Evolutionary conservation across 1,140 invertebrate species (phyloP).

Genomic region (Lasioglossum albipes): DNA sequence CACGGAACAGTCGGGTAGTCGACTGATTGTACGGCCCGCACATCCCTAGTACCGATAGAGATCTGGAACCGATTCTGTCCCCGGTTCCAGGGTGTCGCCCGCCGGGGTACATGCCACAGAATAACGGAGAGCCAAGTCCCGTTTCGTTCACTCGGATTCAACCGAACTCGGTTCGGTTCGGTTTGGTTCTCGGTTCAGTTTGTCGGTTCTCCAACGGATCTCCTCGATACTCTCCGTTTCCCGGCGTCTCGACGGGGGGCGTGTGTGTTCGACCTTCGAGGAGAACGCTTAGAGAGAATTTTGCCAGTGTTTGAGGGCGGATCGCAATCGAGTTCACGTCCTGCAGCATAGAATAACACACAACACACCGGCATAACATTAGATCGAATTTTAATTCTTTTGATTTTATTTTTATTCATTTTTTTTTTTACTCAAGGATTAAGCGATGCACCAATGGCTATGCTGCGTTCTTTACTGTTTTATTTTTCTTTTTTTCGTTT

Average conservation of each 20-base stretch:
- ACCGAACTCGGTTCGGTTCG: no score
- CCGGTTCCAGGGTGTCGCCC: slow-evolving; percentile 37
- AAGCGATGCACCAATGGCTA: slow-evolving; percentile 80
- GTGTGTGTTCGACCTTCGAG: neutral
- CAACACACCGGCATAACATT: slow-evolving; percentile 68
- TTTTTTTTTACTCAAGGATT: slow-evolving; percentile 34
- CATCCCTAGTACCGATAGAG: neutral
- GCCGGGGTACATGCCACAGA: slow-evolving; percentile 72
- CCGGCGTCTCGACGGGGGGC: slow-evolving; percentile 33
- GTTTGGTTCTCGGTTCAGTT: neutral
- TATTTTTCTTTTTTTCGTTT: no score
- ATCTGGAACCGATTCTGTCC: slow-evolving; percentile 33
- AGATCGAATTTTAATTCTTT: slow-evolving; percentile 50
- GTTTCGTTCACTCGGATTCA: neutral
- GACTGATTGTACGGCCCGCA: no score
- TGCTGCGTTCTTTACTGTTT: slow-evolving; percentile 50
- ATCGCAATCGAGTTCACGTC: slow-evolving; percentile 74
- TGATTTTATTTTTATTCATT: no score
- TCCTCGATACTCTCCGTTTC: slow-evolving; percentile 55
- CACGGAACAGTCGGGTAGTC: no score
- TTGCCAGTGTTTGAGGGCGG: slow-evolving; percentile 37
- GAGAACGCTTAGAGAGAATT: slow-evolving; percentile 38
- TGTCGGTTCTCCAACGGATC: slow-evolving; percentile 43
- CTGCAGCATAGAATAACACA: slow-evolving; percentile 78
- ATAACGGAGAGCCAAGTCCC: slow-evolving; percentile 74